Evolutionary conservation across 2,797 vertebrate genomes (phyloP), one percentile per base, ranked within the genome.

Genomic region (Leptatherina wallacei): DNA sequence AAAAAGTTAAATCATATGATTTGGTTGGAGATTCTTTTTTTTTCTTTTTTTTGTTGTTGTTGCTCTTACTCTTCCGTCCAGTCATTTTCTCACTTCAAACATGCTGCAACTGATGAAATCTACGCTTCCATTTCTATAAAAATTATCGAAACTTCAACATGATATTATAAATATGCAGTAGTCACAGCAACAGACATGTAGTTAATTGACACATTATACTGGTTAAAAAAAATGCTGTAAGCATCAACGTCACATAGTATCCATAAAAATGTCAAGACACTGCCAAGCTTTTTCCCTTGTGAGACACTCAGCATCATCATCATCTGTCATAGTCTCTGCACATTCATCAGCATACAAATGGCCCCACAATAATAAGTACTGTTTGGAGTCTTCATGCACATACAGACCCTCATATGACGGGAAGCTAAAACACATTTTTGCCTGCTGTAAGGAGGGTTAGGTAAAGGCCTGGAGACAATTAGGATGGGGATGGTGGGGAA

Each of bases 401-500:
- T 77, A 47, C 56, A 66, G 61, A 77, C 61, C 30, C 38, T 67
- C 40, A 16, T 36, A 51, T 36, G 32, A 71, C 61, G 60, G 57
- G 35, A 69, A 64, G 67, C 81, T 77, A 76, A 72, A 76, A 20
- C 62, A 40, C 61, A 72, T 60, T 65, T 83, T 68, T 82, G 16
- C 27, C 65, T 69, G 54, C 61, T 64, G 44, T 62, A 57, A 64
- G 54, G 61, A 73, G 67, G 49, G 70, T 78, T 71, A 66, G 73
- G 88, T 59, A 81, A 84, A 81, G 60, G 84, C 80, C 85, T 85
- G 89, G 80, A 90, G 85, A 84, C 77, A 79, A 88, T 89, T 85
- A 88, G 62, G 73, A 78, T 51, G 32, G 65, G 58, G 74, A 63
- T 66, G 55, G 69, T 44, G 62, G 36, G n/a, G 56, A 29, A 12